Conservation (phyloP, 1,140 invertebrate genomes). For the honey bee (Apis mellifera) region Amel_HAv3.1 CM009937.2:11658001-11658500, state of each 20-base stretch:
- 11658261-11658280: conserved; percentile 7
- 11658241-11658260: conserved; percentile 9
- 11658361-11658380: not conserved
- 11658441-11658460: not conserved
- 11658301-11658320: conserved; percentile 15
- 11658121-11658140: not conserved
- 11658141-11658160: conserved; percentile 27
- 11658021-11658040: not conserved
- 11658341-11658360: not conserved
- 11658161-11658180: not conserved
- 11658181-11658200: not conserved
- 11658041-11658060: conserved; percentile 10
- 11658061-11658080: conserved; percentile 29
- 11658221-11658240: not conserved
- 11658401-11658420: not conserved
- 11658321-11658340: not conserved
- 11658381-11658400: too few relatives aligned
- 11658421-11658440: not conserved
- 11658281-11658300: conserved; percentile 26
- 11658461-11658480: not conserved
- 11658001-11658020: conserved; percentile 13
- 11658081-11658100: conserved; percentile 31
- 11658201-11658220: conserved; percentile 2
- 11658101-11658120: conserved; percentile 9
- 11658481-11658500: not conserved